Evolutionary conservation across 2,888 invertebrate species (phyloP).

Genomic region (Chromoteleia sp.): DNA sequence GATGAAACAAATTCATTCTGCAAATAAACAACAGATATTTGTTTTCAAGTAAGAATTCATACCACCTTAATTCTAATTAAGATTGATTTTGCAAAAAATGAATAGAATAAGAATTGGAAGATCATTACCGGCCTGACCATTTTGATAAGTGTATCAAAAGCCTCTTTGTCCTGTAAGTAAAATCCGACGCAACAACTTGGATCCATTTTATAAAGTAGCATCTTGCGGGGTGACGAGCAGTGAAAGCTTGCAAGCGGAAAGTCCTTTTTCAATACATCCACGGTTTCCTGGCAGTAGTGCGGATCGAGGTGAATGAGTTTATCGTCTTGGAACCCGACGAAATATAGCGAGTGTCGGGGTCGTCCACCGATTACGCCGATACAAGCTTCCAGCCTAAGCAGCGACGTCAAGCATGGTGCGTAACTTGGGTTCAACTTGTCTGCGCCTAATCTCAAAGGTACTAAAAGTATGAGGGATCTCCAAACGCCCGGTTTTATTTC

Average conservation of each 20-base stretch:
- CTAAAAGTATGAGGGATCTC: conserved; percentile 92
- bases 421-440: conserved; percentile 94
- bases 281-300: conserved; percentile 96
- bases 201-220: conserved; percentile 94
- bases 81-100: too few relatives aligned
- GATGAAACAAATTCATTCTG: too few relatives aligned
- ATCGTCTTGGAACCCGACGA: conserved; percentile 97
- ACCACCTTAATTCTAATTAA: too few relatives aligned
- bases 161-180: conserved; percentile 91
- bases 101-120: background rate
- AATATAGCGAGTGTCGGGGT: conserved; percentile 96
- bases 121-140: conserved; percentile 87
- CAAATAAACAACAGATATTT: too few relatives aligned
- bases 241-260: conserved; percentile 93
- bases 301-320: conserved; percentile 97
- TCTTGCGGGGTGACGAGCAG: conserved; percentile 93
- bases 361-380: conserved; percentile 97
- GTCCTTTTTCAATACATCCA: conserved; percentile 92
- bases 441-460: conserved; percentile 94
- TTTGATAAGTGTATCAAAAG: conserved; percentile 91
- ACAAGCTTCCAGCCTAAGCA: conserved; percentile 92
- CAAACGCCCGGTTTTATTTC: conserved; percentile 86
- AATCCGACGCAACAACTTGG: conserved; percentile 97
- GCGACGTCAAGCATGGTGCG: conserved; percentile 91
- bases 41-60: too few relatives aligned